Conservation (phyloP, 92 coral and sea anemone species). For the Metridium senile region DNA sequence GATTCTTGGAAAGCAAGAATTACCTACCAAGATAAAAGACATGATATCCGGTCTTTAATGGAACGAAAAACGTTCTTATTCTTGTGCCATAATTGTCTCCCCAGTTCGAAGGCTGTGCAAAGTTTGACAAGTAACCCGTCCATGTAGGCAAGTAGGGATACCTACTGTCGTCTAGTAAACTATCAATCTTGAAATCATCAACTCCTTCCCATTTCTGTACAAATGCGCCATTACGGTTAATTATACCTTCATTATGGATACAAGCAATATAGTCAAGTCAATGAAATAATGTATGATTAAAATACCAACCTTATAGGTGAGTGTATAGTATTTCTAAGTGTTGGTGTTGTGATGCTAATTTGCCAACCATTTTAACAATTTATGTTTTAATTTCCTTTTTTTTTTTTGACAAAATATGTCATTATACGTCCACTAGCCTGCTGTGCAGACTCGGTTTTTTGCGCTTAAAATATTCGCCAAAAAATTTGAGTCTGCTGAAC, state of each 20-base stretch:
- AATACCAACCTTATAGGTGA: too few species aligned
- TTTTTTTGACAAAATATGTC: too few species aligned
- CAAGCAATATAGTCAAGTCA: too few species aligned
- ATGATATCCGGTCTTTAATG: constrained; percentile 68
- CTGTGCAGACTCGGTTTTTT: neutral
- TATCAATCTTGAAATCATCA: constrained; percentile 62
- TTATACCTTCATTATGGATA: constrained; percentile 13
- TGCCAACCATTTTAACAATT: too few species aligned
- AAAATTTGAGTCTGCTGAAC: too few species aligned
- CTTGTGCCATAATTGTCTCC: constrained; percentile 83
- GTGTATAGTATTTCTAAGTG: too few species aligned
- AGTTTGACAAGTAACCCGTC: constrained; percentile 52
- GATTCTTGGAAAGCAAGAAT: neutral
- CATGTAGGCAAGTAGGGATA: constrained; percentile 78
- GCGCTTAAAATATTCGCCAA: too few species aligned
- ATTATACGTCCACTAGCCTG: too few species aligned
- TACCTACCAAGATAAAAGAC: constrained; percentile 65
- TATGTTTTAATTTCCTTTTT: too few species aligned
- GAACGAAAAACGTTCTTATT: constrained; percentile 68
- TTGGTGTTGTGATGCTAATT: too few species aligned
- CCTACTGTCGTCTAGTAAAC: constrained; percentile 65
- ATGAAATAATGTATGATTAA: too few species aligned
- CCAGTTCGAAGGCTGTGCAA: constrained; percentile 74
- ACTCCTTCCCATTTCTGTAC: constrained; percentile 89
- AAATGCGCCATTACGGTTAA: constrained; percentile 61